A percentile compares a stretch with the other conserved stretches of the same genome.
These are phyloP conservation scores for Agonum fuliginosum DNA, from an alignment of 2,888 invertebrate genomes.

Conservation along the genomic window DNA sequence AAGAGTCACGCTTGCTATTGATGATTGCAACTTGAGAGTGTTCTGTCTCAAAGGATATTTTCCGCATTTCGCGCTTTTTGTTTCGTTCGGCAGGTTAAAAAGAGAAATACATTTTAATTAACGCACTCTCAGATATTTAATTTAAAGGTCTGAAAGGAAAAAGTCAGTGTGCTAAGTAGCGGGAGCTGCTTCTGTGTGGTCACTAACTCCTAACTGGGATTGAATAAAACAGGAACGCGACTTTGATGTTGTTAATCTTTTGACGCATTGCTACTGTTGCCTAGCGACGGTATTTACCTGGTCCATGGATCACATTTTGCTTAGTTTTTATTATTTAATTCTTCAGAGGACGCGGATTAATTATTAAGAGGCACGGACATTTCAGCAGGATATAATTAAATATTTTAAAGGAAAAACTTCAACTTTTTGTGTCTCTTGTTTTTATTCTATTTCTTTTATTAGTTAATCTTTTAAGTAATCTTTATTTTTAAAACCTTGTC, in stretches of 20 bases:
- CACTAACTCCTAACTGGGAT: slow-evolving; percentile 21
- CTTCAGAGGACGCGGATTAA: not conserved
- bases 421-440: too few relatives aligned
- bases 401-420: too few relatives aligned
- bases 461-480: too few relatives aligned
- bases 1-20: too few relatives aligned
- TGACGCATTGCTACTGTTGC: not conserved
- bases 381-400: not conserved
- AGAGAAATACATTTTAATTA: slow-evolving; percentile 37
- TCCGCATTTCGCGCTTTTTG: not conserved
- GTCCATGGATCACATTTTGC: not conserved
- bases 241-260: slow-evolving; percentile 44
- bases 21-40: too few relatives aligned
- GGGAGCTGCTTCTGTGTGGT: slow-evolving; percentile 21
- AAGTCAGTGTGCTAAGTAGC: slow-evolving; percentile 15
- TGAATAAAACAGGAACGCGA: not conserved
- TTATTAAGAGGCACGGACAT: not conserved
- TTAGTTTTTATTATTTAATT: slow-evolving; percentile 14
- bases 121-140: slow-evolving; percentile 38
- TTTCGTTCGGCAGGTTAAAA: slow-evolving; percentile 1
- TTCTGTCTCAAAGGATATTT: not conserved
- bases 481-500: too few relatives aligned
- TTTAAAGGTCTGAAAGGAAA: slow-evolving; percentile 17
- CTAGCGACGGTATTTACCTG: slow-evolving; percentile 21
- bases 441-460: too few relatives aligned